Evolutionary conservation across 1,140 invertebrate species (phyloP).

Genomic region (Papilio polytes): DNA sequence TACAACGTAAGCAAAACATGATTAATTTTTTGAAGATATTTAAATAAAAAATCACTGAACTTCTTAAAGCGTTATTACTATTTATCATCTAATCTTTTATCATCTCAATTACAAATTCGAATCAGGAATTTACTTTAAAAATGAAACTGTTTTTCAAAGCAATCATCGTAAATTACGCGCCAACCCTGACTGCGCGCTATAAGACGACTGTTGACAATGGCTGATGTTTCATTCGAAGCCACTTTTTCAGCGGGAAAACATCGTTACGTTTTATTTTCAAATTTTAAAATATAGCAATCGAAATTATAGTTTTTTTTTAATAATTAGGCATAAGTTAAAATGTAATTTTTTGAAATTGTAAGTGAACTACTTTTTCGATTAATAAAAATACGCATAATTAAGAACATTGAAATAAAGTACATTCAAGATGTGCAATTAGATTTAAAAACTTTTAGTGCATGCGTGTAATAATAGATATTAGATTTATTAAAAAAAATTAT

Average conservation of each 20-base stretch:
- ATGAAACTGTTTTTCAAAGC: constrained; percentile 11
- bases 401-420: neutral
- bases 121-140: neutral
- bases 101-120: neutral
- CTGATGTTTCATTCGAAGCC: constrained; percentile 1
- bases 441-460: neutral
- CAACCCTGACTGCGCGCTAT: neutral
- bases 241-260: constrained; percentile 22
- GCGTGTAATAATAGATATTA: neutral
- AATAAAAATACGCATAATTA: neutral
- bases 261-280: neutral
- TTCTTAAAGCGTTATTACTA: neutral
- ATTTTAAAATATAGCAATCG: neutral
- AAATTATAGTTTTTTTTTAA: neutral
- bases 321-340: neutral
- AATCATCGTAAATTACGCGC: constrained; percentile 5
- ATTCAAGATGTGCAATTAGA: neutral
- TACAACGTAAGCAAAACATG: neutral
- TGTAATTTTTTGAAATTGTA: neutral
- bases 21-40: neutral
- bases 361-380: neutral
- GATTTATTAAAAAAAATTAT: neutral
- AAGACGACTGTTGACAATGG: neutral
- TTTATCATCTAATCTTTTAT: neutral
- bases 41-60: neutral